Percentiles rank a stretch among this genome's conserved stretches.
Conservation (phyloP, 2,888 invertebrate species). For the Coronaproctus castanopsis region DNA sequence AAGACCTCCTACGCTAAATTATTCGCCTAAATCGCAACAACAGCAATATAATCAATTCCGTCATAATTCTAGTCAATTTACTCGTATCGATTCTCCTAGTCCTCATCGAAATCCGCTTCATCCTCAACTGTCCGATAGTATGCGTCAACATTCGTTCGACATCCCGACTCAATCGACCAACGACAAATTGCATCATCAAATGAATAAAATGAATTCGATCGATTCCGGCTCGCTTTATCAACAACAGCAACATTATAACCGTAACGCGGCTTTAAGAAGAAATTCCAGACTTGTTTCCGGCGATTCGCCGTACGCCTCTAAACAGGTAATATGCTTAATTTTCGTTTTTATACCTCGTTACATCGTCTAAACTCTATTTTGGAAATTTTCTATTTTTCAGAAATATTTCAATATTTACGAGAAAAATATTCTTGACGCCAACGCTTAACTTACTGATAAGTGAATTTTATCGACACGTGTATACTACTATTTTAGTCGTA, state of each 20-base stretch:
- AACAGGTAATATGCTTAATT: slow-evolving; percentile 21
- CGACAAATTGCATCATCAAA: not conserved
- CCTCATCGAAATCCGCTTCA: not conserved
- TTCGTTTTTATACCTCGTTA: not conserved
- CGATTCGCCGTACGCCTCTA: slow-evolving; percentile 30
- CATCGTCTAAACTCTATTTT: not conserved
- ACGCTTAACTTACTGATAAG: too few relatives aligned
- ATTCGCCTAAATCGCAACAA: not conserved
- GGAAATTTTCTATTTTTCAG: not conserved
- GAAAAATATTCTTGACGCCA: too few relatives aligned
- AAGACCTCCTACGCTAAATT: slow-evolving; percentile 6
- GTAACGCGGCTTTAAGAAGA: slow-evolving; percentile 27
- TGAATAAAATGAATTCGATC: slow-evolving; percentile 4
- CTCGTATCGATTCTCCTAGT: not conserved
- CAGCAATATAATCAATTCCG: slow-evolving; percentile 2
- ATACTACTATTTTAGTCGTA: too few relatives aligned
- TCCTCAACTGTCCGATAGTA: not conserved
- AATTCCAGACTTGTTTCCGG: slow-evolving; percentile 32
- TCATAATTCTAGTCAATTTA: slow-evolving; percentile 8
- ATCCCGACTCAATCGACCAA: not conserved
- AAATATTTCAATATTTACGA: not conserved
- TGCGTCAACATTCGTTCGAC: not conserved
- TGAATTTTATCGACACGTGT: too few relatives aligned
- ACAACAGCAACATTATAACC: not conserved
- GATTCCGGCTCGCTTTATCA: slow-evolving; percentile 5